Conservation (phyloP, 2,888 invertebrate genomes). For the Anthrax anthrax region DNA sequence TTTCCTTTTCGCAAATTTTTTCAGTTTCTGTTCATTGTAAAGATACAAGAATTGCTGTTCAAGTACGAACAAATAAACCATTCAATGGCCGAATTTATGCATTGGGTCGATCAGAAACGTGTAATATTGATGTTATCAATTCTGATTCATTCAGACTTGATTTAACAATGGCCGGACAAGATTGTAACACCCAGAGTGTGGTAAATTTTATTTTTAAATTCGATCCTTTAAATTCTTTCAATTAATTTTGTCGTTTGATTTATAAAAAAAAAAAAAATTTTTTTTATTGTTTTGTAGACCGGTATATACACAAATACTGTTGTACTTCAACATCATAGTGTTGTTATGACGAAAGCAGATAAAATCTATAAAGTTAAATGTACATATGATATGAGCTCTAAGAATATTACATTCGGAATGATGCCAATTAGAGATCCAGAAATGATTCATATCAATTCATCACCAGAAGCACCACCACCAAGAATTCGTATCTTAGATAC, state of each 20-base stretch:
- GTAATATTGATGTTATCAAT: conserved; percentile 86
- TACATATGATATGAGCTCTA: conserved; percentile 91
- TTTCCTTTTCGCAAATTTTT: conserved; percentile 21
- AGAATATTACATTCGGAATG: conserved; percentile 94
- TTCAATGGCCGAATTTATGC: conserved; percentile 93
- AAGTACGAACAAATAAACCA: conserved; percentile 83
- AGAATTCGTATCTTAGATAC: conserved; percentile 83
- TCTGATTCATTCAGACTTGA: conserved; percentile 85
- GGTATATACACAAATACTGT: conserved; percentile 91
- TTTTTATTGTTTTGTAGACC: too few species aligned
- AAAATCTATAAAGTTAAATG: conserved; percentile 94
- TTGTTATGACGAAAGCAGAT: conserved; percentile 92
- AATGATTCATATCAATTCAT: conserved; percentile 90
- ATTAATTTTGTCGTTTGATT: conserved; percentile 1
- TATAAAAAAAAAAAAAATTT: conserved; percentile 8
- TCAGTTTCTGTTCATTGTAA: conserved; percentile 87
- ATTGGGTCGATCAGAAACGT: conserved; percentile 83
- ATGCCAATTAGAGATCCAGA: conserved; percentile 93
- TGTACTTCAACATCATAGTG: conserved; percentile 86
- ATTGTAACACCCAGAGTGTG: conserved; percentile 90
- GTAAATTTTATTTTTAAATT: conserved; percentile 40
- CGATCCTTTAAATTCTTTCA: too few species aligned
- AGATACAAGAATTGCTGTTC: conserved; percentile 84
- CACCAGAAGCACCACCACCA: conserved; percentile 88
- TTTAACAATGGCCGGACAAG: conserved; percentile 84